Percentiles rank a stretch among this genome's conserved stretches.
These are phyloP conservation scores for Lutjanus campechanus DNA, from an alignment of 2,797 vertebrate genomes.

Conservation along the genomic window DNA sequence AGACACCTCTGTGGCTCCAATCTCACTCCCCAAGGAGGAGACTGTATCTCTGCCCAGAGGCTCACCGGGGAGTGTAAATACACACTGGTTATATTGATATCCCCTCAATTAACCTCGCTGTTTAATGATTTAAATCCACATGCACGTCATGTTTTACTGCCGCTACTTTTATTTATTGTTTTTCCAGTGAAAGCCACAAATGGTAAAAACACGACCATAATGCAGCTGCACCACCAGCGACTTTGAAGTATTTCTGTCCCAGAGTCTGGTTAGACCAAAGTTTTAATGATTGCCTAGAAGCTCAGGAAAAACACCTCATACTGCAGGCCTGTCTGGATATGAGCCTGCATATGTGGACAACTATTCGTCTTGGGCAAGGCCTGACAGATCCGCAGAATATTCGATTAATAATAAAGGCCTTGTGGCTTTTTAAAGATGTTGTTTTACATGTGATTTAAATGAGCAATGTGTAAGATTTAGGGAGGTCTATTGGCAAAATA, in stretches of 20 bases:
- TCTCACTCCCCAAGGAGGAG: constrained; percentile 50
- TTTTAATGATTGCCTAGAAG: constrained; percentile 66
- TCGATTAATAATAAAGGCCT: constrained; percentile 42
- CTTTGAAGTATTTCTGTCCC: constrained; percentile 75
- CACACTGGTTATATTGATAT: constrained; percentile 70
- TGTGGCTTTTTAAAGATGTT: constrained; percentile 48
- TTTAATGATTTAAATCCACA: constrained; percentile 73
- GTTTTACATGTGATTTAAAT: constrained; percentile 30
- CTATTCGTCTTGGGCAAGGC: constrained; percentile 47
- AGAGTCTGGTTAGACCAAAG: constrained; percentile 54
- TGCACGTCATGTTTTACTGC: constrained; percentile 62
- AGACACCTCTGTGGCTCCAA: constrained; percentile 64
- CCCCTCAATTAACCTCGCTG: constrained; percentile 68
- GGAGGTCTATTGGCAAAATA: no score
- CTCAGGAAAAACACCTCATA: constrained; percentile 60
- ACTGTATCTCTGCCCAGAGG: constrained; percentile 63
- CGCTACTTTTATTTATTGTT: constrained; percentile 78
- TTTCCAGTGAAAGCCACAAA: constrained; percentile 79
- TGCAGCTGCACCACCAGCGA: constrained; percentile 54
- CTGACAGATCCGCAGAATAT: constrained; percentile 41
- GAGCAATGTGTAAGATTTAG: no score
- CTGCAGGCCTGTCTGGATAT: constrained; percentile 56
- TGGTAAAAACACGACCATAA: constrained; percentile 69
- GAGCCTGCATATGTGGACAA: constrained; percentile 49
- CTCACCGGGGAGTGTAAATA: constrained; percentile 61